Base-by-base conservation (phyloP, 2,888 invertebrate species). In the Cybosia mesomella region DNA sequence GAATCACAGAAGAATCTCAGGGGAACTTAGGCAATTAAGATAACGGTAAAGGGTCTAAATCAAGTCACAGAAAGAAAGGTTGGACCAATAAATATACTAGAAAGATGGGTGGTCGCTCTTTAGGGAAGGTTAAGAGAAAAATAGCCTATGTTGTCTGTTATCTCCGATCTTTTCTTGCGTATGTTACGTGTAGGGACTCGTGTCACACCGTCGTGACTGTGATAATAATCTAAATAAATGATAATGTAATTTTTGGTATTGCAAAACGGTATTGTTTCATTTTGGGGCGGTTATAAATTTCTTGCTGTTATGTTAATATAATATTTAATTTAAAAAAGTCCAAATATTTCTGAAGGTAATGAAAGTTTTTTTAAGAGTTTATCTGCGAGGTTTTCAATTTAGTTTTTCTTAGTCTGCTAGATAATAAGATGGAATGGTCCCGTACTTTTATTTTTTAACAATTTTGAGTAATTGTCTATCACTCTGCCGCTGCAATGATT, bases 21-120 rank as follows among this genome's bases (percentile, higher is more conserved):
- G 83, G 85, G 87, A 90, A 90, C 87, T 91, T 89, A 85, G 76
- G 87, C 91, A 92, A 93, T 93, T 93, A 93, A 93, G 92, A 92
- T 92, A 92, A 87, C 83, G 73, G 80, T 80, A 75, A 75, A 80
- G 76, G 81, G 76, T 74, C 85, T 93, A 92, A 92, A 92, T 93
- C 92, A 93, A 91, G 92, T 87, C 85, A 78, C 84, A 88, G 86
- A 87, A 85, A 87, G 88, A 89, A 90, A 89, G 88, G 89, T 88
- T 86, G 76, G 81, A 77, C 88, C 85, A 90, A 92, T 93, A 92
- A 93, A 92, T 92, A 92, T 89, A 84, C 82, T 75, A 81, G 85
- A 88, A 85, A 85, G 88, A 89, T 89, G 88, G 89, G 85, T 76
- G 87, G 85, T 67, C 54, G 79, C 84, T 82, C 79, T 81, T 88